These are phyloP conservation scores for Cathartes aura DNA, from an alignment of 2,113 vertebrate genomes.

Conservation along the genomic window DNA sequence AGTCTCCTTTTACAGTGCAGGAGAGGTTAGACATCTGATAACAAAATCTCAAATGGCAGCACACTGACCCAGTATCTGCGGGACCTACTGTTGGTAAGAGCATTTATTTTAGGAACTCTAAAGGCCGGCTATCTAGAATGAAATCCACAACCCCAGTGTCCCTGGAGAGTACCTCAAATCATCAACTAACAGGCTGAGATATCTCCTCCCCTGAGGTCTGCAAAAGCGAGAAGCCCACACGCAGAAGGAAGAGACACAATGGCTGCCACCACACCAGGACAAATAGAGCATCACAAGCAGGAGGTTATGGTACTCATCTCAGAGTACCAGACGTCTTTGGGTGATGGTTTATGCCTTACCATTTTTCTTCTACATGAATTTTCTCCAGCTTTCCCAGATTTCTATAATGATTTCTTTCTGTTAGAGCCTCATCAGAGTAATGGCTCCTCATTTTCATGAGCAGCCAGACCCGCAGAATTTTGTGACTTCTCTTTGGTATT, in stretches of 20 bases:
- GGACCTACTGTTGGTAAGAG: not conserved
- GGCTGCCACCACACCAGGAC: not conserved
- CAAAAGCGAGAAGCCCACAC: not conserved
- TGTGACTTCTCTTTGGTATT: not conserved
- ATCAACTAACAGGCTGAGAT: not conserved
- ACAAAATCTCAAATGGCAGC: not conserved
- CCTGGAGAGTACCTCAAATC: not conserved
- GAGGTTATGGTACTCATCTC: not conserved
- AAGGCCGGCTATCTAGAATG: not conserved
- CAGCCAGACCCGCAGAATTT: not conserved
- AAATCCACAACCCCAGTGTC: not conserved
- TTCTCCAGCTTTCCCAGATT: not conserved
- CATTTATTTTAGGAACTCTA: not conserved
- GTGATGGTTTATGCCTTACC: not conserved
- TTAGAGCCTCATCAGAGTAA: not conserved
- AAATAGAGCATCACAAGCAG: not conserved
- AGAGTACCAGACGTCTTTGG: not conserved
- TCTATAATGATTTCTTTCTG: not conserved
- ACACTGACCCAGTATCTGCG: not conserved
- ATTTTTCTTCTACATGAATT: not conserved
- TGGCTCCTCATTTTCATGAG: not conserved
- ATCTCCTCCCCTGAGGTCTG: not conserved
- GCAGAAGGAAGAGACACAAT: not conserved
- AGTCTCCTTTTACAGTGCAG: not conserved
- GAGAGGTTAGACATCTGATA: not conserved